Evolutionary conservation across 2,113 vertebrate genomes (phyloP), one percentile per base, ranked within the genome.

Genomic region (Chaetura pelagica): DNA sequence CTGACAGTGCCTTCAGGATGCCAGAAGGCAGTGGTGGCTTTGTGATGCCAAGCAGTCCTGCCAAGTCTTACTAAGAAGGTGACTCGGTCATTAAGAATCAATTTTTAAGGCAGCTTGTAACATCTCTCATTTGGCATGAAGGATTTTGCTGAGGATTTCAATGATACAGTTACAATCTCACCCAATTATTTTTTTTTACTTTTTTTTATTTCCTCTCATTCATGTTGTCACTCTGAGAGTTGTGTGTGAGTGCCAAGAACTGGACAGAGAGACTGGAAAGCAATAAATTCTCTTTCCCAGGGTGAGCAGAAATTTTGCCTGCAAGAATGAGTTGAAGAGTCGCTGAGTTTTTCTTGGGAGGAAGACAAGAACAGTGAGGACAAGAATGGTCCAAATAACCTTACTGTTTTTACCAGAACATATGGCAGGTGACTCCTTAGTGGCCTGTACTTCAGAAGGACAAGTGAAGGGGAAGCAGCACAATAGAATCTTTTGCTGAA

Each of bases 21-120:
- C 77, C 55, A 85, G 75, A 20, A 87, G 67, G 71, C 74, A 27
- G 19, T 44, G 71, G 63, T 87, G 82, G 51, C 68, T 94, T 96
- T 90, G 84, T 46, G 51, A 94, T 87, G 77, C 69, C 89, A 84
- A 87, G 92, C 46, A 76, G n/a, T 59, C 63, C 85, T 95, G 55
- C 81, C 87, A 85, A 20, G n/a, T 82, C 40, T 81, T 62, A 32
- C 51, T 64, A 64, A 69, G 66, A 89, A 96, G n/a, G 67, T 62
- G 67, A 46, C 67, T 94, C 59, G 35, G 89, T 91, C 78, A 34
- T 85, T 93, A 2, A 4, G 20, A 77, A 69, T 69, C 58, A 73
- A 4, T 93, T 96, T 96, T 80, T 90, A 88, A 87, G 87, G 48
- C 71, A 87, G 55, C 55, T 76, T 80, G 55, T 94, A 87, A 74